Base-by-base conservation (phyloP, 2,797 vertebrate species). In the Lycodopsis pacificus region DNA sequence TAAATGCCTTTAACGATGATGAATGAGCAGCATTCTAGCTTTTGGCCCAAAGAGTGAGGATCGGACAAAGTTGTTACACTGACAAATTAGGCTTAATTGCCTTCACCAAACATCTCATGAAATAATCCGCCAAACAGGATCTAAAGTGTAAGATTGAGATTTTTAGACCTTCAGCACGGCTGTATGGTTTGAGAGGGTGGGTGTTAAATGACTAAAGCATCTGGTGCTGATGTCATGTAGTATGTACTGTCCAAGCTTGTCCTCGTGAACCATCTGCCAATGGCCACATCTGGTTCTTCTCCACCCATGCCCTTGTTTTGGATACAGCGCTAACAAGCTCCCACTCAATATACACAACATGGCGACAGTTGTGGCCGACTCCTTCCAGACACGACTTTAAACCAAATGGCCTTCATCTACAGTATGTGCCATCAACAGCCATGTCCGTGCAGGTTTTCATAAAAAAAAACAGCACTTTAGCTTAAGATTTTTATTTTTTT, bases 241-340 rank as follows among this genome's bases (percentile, higher is more conserved):
- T 53, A 22, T 80, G 71, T 67, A 77, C 75, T 81, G 86, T 90
- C 86, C 88, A 76, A 77, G 83, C 76, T 76, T 58, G 80, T 91
- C 80, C 73, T 82, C 40, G 13, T 48, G 70, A 77, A 78, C 57
- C 68, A 74, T 73, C 82, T 86, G 90, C 91, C 91, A 93, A 49
- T 58, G 77, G 85, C 79, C 89, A 93, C 90, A 92, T 93, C 92
- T 94, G 93, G 74, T 93, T 90, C 75, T 79, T 80, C 87, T 87
- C 86, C 88, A 81, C 79, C n/a, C 89, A 77, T 88, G 56, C 74
- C 76, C 88, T 91, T 93, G 92, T 88, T 93, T 86, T 94, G 92
- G 88, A 93, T 89, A 92, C 91, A 65, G 76, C 15, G 49, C 87
- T 88, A 91, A 89, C 88, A 88, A 80, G 82, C 87, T 91, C 81